Conservation (phyloP, 2,797 vertebrate genomes). For the Halcyon chelicuti region DNA sequence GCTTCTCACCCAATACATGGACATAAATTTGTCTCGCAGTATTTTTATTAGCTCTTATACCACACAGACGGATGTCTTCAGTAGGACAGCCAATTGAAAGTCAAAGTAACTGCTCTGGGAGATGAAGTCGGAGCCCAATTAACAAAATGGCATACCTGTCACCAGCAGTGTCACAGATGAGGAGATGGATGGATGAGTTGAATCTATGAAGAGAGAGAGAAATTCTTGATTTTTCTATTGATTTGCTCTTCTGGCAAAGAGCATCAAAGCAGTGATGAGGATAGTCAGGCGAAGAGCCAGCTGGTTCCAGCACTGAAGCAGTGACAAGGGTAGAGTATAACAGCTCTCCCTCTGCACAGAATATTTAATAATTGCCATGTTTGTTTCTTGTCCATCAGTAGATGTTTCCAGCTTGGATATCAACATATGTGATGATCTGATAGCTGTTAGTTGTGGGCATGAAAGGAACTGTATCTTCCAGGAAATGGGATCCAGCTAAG, state of each 20-base stretch:
- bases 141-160: conserved; percentile 22
- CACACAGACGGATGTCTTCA: neutral
- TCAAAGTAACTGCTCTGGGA: neutral
- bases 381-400: neutral
- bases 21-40: neutral
- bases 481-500: neutral
- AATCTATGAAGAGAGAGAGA: conserved; percentile 41
- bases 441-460: neutral
- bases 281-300: neutral
- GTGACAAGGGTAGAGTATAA: neutral
- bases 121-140: neutral
- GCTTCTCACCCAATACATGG: neutral
- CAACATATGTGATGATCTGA: neutral
- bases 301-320: neutral
- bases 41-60: neutral
- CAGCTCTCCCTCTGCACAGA: neutral
- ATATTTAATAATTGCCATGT: neutral
- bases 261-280: neutral
- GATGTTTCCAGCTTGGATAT: neutral
- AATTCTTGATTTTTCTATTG: neutral
- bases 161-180: neutral
- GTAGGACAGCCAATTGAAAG: neutral
- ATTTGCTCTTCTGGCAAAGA: neutral
- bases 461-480: neutral
- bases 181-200: neutral